A percentile compares a stretch with the other conserved stretches of the same genome.
phyloP scores from a whole-genome alignment of 1,140 invertebrate genomes.

The Drosophila sechellia region DNA sequence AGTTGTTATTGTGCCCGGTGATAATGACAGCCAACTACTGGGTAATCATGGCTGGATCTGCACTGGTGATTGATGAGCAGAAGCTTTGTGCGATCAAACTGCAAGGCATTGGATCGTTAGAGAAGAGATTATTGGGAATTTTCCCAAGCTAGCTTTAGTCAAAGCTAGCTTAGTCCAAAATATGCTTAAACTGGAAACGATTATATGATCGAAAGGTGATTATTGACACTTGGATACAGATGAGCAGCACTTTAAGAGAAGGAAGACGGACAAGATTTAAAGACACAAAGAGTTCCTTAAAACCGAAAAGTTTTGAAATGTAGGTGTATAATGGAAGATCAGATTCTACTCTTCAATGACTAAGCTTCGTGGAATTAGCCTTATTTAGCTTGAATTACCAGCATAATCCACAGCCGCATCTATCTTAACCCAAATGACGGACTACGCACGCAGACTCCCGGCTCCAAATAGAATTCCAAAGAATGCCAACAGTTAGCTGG shows the following conservation, averaged over 20 bases:
- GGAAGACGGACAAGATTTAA: too few species aligned
- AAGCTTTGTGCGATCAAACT: conserved; percentile 15
- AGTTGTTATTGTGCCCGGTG: conserved; percentile 21
- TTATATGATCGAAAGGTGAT: not conserved
- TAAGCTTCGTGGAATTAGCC: not conserved
- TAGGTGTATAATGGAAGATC: not conserved
- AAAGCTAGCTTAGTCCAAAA: not conserved
- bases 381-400: not conserved
- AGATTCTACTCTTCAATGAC: not conserved
- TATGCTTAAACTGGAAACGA: not conserved
- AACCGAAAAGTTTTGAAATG: not conserved
- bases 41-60: conserved; percentile 11
- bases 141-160: not conserved
- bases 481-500: conserved; percentile 51
- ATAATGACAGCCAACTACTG: conserved; percentile 39
- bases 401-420: conserved; percentile 13
- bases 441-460: conserved; percentile 40
- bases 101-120: conserved; percentile 13
- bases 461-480: conserved; percentile 16
- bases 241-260: not conserved
- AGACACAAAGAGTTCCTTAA: not conserved
- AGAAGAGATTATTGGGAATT: conserved; percentile 3
- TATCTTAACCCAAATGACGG: conserved; percentile 58
- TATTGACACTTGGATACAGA: not conserved
- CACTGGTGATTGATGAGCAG: conserved; percentile 51